Percentiles rank a stretch among this genome's conserved stretches.
Conservation (phyloP, 2,797 vertebrate genomes). For the Typhlichthys eigenmanni region DNA sequence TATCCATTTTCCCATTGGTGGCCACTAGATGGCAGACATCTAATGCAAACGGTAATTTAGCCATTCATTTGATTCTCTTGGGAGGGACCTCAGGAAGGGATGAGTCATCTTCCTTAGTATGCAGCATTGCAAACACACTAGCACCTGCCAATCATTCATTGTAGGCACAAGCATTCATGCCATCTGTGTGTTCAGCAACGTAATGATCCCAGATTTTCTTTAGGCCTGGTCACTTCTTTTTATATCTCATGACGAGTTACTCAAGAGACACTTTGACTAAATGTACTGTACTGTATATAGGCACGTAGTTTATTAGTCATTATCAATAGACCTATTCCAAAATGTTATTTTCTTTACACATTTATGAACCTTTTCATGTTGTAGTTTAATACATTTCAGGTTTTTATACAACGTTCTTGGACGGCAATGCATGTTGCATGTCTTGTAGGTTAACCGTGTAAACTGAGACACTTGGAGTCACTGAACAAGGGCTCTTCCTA, state of each 20-base stretch:
- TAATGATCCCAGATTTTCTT: constrained; percentile 40
- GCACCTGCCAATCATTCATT: constrained; percentile 50
- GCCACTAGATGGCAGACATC: constrained; percentile 65
- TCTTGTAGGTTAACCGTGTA: constrained; percentile 43
- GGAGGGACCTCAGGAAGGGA: constrained; percentile 55
- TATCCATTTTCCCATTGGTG: neutral
- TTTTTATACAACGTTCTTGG: constrained; percentile 15
- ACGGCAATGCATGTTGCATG: constrained; percentile 25
- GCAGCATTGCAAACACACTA: constrained; percentile 48
- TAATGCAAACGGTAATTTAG: constrained; percentile 25
- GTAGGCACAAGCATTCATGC: constrained; percentile 28
- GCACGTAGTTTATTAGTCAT: constrained; percentile 6
- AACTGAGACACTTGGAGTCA: constrained; percentile 37
- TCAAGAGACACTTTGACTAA: constrained; percentile 15
- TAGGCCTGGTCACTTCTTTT: constrained; percentile 48
- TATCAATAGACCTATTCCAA: constrained; percentile 1
- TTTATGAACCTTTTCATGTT: neutral
- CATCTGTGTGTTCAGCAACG: constrained; percentile 40
- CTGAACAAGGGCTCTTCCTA: constrained; percentile 20
- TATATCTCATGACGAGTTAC: constrained; percentile 47
- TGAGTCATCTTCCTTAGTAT: constrained; percentile 71
- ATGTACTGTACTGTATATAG: neutral
- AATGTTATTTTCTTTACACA: neutral
- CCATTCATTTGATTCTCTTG: constrained; percentile 44
- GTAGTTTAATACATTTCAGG: neutral